A percentile compares a stretch with the other conserved stretches of the same genome.
These are phyloP conservation scores for Melanostoma mellinum DNA, from an alignment of 2,888 invertebrate genomes.

Conservation along the genomic window DNA sequence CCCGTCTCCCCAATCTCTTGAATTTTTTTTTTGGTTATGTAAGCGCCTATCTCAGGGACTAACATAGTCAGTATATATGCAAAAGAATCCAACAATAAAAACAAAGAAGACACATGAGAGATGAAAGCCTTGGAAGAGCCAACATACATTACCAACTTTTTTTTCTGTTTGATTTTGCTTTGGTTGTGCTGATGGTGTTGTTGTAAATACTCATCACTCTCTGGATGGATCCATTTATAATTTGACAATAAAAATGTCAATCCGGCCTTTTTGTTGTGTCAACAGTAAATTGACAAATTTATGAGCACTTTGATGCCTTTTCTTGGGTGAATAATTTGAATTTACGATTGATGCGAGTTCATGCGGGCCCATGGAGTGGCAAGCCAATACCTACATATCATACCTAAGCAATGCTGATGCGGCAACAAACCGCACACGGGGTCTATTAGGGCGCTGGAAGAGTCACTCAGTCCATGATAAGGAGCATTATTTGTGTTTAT, in stretches of 20 bases:
- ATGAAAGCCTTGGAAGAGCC: conserved; percentile 1
- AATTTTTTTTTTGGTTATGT: neutral
- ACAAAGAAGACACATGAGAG: conserved; percentile 24
- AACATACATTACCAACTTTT: neutral
- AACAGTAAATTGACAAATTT: conserved; percentile 73
- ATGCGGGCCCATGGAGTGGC: conserved; percentile 53
- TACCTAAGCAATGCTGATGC: neutral
- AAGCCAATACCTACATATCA: neutral
- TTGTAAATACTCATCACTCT: conserved; percentile 1
- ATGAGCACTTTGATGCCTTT: conserved; percentile 71
- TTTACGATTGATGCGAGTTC: conserved; percentile 69
- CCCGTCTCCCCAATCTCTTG: neutral
- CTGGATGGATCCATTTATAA: conserved; percentile 68
- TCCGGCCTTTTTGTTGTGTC: conserved; percentile 72
- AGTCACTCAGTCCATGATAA: conserved; percentile 18
- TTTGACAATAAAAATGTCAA: conserved; percentile 73
- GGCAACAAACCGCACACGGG: conserved; percentile 12
- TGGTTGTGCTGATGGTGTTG: neutral
- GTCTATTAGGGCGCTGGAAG: conserved; percentile 25
- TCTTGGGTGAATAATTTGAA: conserved; percentile 71
- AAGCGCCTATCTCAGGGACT: neutral
- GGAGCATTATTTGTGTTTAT: conserved; percentile 11
- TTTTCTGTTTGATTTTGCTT: too few relatives aligned
- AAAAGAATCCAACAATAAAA: conserved; percentile 34
- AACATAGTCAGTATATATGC: conserved; percentile 5